phyloP scores from a whole-genome alignment of 2,888 invertebrate species.

The Ctenicera cuprea region DNA sequence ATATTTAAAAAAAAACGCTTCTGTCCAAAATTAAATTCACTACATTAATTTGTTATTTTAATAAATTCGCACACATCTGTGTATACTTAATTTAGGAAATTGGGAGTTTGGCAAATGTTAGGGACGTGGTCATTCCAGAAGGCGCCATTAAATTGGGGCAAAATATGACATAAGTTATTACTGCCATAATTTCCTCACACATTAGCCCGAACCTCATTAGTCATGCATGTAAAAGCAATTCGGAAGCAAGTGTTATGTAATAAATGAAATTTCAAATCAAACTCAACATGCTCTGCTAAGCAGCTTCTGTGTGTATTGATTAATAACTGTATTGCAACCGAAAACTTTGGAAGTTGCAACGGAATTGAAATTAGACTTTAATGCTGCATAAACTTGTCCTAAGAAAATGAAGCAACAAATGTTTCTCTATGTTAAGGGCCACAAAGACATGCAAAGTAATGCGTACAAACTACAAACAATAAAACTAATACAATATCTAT shows the following conservation, averaged over 20 bases:
- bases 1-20: too few relatives aligned
- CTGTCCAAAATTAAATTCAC: too few relatives aligned
- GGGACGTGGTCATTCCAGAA: slow-evolving; percentile 2
- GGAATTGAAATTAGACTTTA: not conserved
- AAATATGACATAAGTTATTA: not conserved
- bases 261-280: slow-evolving; percentile 12
- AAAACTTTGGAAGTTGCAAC: not conserved
- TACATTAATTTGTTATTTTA: too few relatives aligned
- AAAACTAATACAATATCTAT: too few relatives aligned
- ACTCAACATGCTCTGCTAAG: not conserved
- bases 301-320: not conserved
- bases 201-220: slow-evolving; percentile 10
- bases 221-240: slow-evolving; percentile 11
- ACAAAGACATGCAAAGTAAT: too few relatives aligned
- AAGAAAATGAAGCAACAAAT: slow-evolving; percentile 3
- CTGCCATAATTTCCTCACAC: slow-evolving; percentile 1
- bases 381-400: not conserved
- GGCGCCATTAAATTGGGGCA: not conserved
- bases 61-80: too few relatives aligned
- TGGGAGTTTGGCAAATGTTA: not conserved
- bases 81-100: not conserved
- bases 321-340: not conserved
- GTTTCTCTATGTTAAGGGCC: not conserved
- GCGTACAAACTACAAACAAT: too few relatives aligned
- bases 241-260: slow-evolving; percentile 16